These are phyloP conservation scores for Colius striatus DNA, from an alignment of 2,113 vertebrate species.

Conservation along the genomic window DNA sequence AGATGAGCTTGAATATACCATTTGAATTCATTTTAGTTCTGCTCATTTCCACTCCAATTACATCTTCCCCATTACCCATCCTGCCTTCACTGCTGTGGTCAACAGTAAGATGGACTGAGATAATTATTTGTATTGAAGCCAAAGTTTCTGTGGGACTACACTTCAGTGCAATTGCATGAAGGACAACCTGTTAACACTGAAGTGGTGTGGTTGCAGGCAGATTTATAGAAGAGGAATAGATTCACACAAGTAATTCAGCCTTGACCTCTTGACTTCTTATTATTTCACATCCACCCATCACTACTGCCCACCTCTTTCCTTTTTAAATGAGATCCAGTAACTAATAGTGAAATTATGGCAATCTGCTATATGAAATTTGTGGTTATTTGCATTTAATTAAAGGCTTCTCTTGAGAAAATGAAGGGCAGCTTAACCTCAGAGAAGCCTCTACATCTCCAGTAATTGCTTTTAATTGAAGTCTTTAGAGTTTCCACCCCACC, in stretches of 20 bases:
- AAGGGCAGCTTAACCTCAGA: slow-evolving; percentile 70
- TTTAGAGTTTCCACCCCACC: slow-evolving; percentile 42
- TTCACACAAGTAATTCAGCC: slow-evolving; percentile 14
- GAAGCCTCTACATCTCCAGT: slow-evolving; percentile 59
- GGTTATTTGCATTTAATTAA: slow-evolving; percentile 79
- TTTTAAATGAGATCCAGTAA: slow-evolving; percentile 43
- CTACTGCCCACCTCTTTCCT: slow-evolving; percentile 1
- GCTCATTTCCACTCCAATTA: slow-evolving; percentile 50
- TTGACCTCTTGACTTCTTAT: slow-evolving; percentile 50
- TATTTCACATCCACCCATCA: neutral
- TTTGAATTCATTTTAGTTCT: slow-evolving; percentile 33
- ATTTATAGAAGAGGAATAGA: slow-evolving; percentile 26
- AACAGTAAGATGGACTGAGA: slow-evolving; percentile 35
- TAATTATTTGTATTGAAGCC: slow-evolving; percentile 51
- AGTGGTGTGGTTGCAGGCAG: slow-evolving; percentile 5
- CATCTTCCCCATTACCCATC: neutral
- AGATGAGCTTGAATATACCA: neutral
- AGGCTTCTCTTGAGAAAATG: slow-evolving; percentile 68
- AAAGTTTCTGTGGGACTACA: neutral
- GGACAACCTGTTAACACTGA: slow-evolving; percentile 48
- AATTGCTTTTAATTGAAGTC: slow-evolving; percentile 73
- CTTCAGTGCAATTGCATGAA: slow-evolving; percentile 32
- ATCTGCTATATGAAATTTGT: slow-evolving; percentile 69
- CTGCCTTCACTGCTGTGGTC: neutral
- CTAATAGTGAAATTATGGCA: slow-evolving; percentile 57